A percentile compares a stretch with the other conserved stretches of the same genome.
These are phyloP conservation scores for Tortricodes alternella DNA, from an alignment of 2,888 invertebrate species.

Conservation along the genomic window DNA sequence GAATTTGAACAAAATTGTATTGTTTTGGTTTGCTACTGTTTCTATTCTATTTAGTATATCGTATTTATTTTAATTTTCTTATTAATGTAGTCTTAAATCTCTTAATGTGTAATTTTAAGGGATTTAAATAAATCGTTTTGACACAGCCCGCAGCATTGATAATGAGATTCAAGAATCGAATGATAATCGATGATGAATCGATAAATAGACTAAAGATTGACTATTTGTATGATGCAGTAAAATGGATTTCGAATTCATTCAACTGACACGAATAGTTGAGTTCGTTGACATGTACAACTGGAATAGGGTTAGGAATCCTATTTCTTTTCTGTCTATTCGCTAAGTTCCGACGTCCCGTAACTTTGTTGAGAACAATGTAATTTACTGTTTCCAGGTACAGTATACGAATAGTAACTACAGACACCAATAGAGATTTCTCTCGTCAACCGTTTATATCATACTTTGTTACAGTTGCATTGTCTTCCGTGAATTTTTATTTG, in stretches of 20 bases:
- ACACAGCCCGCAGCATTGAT: too few relatives aligned
- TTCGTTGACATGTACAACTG: slow-evolving; percentile 13
- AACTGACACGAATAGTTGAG: neutral
- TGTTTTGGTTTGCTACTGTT: slow-evolving; percentile 14
- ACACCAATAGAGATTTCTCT: neutral
- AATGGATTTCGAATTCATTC: neutral
- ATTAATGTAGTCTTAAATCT: too few relatives aligned
- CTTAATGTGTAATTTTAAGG: too few relatives aligned
- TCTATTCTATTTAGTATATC: neutral
- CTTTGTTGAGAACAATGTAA: slow-evolving; percentile 34
- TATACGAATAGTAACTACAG: neutral
- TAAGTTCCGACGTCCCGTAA: slow-evolving; percentile 33
- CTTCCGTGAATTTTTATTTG: neutral
- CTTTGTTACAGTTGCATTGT: neutral
- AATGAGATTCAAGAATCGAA: too few relatives aligned
- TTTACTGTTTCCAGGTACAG: slow-evolving; percentile 29
- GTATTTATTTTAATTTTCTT: too few relatives aligned
- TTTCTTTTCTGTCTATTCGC: slow-evolving; percentile 36
- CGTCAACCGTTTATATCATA: neutral
- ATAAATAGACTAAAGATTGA: too few relatives aligned
- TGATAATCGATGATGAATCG: too few relatives aligned
- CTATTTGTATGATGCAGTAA: neutral
- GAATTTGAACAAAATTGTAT: slow-evolving; percentile 29
- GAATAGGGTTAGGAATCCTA: slow-evolving; percentile 32
- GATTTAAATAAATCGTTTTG: too few relatives aligned